phyloP scores from a whole-genome alignment of 2,797 vertebrate genomes.

The Channa striata region DNA sequence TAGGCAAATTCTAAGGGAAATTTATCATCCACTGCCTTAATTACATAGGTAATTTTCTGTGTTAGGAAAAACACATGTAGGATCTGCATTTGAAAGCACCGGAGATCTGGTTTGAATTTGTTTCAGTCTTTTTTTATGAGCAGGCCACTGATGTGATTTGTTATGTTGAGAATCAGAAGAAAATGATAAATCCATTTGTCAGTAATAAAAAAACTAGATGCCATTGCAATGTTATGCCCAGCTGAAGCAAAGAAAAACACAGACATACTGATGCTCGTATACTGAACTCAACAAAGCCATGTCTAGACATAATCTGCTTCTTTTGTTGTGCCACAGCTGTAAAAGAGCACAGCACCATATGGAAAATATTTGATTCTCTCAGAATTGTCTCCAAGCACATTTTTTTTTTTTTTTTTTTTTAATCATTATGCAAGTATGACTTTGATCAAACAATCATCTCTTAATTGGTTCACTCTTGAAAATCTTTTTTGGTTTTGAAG shows the following conservation, averaged over 20 bases:
- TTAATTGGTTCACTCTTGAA: conserved; percentile 43
- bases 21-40: no score
- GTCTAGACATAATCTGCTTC: conserved; percentile 65
- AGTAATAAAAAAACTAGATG: conserved; percentile 39
- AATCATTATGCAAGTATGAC: conserved; percentile 17
- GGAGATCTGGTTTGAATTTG: neutral
- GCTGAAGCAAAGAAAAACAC: conserved; percentile 43
- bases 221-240: conserved; percentile 7
- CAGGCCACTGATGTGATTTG: conserved; percentile 43
- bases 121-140: neutral
- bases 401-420: conserved; percentile 51
- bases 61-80: no score
- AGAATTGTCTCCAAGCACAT: conserved; percentile 47
- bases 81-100: neutral
- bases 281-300: conserved; percentile 26
- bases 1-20: no score
- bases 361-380: conserved; percentile 52
- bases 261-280: conserved; percentile 19
- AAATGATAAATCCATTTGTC: conserved; percentile 51
- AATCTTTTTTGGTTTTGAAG: conserved; percentile 12
- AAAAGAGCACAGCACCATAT: conserved; percentile 55
- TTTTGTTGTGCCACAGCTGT: conserved; percentile 57
- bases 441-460: conserved; percentile 52
- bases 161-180: conserved; percentile 35
- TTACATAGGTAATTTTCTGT: no score